Percentiles rank a stretch among this genome's conserved stretches.
phyloP scores from a whole-genome alignment of 2,113 vertebrate genomes.

The Callopanchax toddi region DNA sequence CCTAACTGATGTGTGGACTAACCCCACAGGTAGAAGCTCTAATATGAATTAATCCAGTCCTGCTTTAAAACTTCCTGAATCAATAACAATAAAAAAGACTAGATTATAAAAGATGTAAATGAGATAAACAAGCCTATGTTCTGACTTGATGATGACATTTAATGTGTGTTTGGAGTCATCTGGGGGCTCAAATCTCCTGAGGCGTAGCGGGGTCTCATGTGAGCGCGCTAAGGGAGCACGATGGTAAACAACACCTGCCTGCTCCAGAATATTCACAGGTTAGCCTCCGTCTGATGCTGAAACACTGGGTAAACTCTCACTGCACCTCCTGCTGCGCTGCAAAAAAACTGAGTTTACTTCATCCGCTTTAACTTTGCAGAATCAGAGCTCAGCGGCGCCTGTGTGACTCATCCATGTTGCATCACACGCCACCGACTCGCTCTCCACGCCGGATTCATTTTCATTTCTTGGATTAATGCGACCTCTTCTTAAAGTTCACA shows the following conservation, averaged over 20 bases:
- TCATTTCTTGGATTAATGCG: constrained; percentile 38
- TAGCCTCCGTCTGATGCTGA: constrained; percentile 6
- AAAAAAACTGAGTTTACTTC: no score
- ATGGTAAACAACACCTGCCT: constrained; percentile 59
- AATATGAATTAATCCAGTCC: constrained; percentile 5
- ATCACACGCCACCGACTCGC: constrained; percentile 23
- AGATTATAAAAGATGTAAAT: no score
- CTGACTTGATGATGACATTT: not conserved
- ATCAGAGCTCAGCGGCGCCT: not conserved
- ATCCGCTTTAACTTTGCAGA: not conserved
- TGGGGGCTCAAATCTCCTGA: constrained; percentile 5
- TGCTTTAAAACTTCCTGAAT: not conserved
- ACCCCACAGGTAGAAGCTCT: constrained; percentile 24
- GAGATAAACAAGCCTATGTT: no score
- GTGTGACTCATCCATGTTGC: constrained; percentile 6
- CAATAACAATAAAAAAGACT: no score
- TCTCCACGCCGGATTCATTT: constrained; percentile 19
- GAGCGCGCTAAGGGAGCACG: constrained; percentile 44
- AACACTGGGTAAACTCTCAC: not conserved
- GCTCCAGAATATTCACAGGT: constrained; percentile 33
- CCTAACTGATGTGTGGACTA: constrained; percentile 31
- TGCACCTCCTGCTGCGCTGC: not conserved
- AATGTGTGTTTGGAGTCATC: no score
- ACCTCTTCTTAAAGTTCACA: constrained; percentile 49
- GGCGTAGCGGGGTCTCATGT: constrained; percentile 48